phyloP scores from a whole-genome alignment of 2,888 invertebrate species.

The Malacosoma neustria region DNA sequence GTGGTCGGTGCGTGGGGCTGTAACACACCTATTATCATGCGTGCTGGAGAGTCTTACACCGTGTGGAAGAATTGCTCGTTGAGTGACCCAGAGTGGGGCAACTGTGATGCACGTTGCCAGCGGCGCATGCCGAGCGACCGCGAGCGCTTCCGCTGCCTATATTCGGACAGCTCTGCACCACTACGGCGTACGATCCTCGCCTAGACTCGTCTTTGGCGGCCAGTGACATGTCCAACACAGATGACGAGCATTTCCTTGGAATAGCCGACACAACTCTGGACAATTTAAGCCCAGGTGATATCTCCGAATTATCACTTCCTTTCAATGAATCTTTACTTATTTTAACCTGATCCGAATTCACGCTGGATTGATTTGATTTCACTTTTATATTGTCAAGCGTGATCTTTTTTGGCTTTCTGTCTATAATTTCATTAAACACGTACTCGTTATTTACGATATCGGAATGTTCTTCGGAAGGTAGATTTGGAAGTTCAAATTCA shows the following conservation, averaged over 20 bases:
- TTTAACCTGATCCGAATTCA: constrained; percentile 27
- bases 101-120: constrained; percentile 17
- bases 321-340: constrained; percentile 31
- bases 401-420: constrained; percentile 63
- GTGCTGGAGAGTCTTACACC: constrained; percentile 52
- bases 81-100: constrained; percentile 18
- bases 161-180: constrained; percentile 45
- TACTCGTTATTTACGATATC: constrained; percentile 34
- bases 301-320: constrained; percentile 34
- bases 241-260: constrained; percentile 18
- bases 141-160: constrained; percentile 24
- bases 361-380: constrained; percentile 42
- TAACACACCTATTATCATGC: constrained; percentile 67
- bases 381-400: constrained; percentile 56
- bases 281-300: constrained; percentile 9
- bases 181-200: constrained; percentile 16
- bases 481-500: constrained; percentile 59
- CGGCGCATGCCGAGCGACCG: constrained; percentile 25
- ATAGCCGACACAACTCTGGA: constrained; percentile 28
- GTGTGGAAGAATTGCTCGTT: constrained; percentile 15
- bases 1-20: constrained; percentile 33
- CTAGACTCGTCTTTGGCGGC: not conserved
- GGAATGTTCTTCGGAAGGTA: constrained; percentile 53
- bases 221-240: constrained; percentile 15
- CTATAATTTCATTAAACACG: constrained; percentile 67